Evolutionary conservation across 2,888 invertebrate species (phyloP).

Genomic region (Punctoribates punctum): DNA sequence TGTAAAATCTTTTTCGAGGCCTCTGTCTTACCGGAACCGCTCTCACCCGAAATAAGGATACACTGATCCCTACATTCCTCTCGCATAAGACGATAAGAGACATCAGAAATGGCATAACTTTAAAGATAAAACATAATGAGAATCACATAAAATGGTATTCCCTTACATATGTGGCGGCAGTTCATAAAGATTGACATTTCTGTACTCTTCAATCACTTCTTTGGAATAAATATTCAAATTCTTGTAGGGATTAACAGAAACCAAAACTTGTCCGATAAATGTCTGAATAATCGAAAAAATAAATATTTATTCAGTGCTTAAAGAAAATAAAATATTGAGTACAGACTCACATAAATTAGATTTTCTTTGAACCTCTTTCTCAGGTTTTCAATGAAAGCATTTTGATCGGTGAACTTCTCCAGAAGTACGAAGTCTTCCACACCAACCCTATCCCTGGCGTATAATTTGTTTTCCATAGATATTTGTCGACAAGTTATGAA

Average conservation of each 20-base stretch:
- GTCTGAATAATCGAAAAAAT: not conserved
- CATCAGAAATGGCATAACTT: constrained; percentile 93
- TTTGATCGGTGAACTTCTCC: constrained; percentile 74
- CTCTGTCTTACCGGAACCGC: constrained; percentile 97
- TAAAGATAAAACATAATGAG: constrained; percentile 15
- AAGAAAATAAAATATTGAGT: constrained; percentile 57
- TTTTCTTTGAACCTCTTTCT: constrained; percentile 78
- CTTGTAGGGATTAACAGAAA: constrained; percentile 95
- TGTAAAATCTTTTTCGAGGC: constrained; percentile 99
- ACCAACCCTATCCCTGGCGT: constrained; percentile 77
- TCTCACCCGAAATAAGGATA: constrained; percentile 84
- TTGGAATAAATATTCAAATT: constrained; percentile 84
- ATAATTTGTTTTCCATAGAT: constrained; percentile 53
- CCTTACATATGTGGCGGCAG: constrained; percentile 88
- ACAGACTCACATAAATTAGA: constrained; percentile 78
- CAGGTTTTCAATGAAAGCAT: constrained; percentile 80
- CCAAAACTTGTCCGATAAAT: constrained; percentile 78
- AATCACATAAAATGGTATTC: constrained; percentile 15
- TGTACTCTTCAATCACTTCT: constrained; percentile 80
- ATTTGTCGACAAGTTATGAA: not conserved
- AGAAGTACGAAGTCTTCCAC: constrained; percentile 87
- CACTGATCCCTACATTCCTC: constrained; percentile 88
- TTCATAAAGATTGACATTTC: constrained; percentile 94
- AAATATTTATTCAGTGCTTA: too few relatives aligned
- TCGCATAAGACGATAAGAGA: constrained; percentile 89